These are phyloP conservation scores for Tautogolabrus adspersus DNA, from an alignment of 2,113 vertebrate species.

Conservation along the genomic window DNA sequence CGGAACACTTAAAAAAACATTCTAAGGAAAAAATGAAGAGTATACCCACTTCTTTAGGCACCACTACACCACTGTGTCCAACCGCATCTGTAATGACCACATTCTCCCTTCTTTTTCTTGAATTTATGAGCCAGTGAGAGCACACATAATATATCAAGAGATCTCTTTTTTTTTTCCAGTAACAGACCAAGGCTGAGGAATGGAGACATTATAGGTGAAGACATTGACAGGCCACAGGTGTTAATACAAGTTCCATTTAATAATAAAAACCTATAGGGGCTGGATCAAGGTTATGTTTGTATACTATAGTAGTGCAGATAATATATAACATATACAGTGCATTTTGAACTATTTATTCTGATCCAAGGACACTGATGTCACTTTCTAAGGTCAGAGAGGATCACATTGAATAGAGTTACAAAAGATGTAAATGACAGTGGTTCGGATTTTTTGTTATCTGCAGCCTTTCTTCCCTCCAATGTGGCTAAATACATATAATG, in stretches of 20 bases:
- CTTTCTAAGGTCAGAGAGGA: conserved; percentile 54
- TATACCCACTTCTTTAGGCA: too few species aligned
- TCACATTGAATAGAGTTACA: conserved; percentile 32
- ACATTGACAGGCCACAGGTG: neutral
- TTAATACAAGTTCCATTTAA: neutral
- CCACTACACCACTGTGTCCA: too few species aligned
- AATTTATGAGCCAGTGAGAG: neutral
- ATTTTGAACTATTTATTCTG: neutral
- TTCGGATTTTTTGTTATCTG: conserved; percentile 61
- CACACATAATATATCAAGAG: neutral
- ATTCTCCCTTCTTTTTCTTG: neutral
- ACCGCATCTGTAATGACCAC: too few species aligned
- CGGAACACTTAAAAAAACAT: too few species aligned
- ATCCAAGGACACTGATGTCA: neutral
- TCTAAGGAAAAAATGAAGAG: too few species aligned
- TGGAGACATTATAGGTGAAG: neutral
- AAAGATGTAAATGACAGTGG: conserved; percentile 52
- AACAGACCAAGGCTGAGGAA: neutral
- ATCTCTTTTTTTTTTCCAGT: neutral
- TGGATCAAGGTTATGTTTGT: neutral
- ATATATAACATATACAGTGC: neutral
- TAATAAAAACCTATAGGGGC: neutral
- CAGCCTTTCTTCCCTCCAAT: conserved; percentile 42
- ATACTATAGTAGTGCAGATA: neutral
- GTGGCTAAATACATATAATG: conserved; percentile 31